Evolutionary conservation across 2,797 vertebrate genomes (phyloP), one percentile per base, ranked within the genome.

Genomic region (Semotilus atromaculatus): DNA sequence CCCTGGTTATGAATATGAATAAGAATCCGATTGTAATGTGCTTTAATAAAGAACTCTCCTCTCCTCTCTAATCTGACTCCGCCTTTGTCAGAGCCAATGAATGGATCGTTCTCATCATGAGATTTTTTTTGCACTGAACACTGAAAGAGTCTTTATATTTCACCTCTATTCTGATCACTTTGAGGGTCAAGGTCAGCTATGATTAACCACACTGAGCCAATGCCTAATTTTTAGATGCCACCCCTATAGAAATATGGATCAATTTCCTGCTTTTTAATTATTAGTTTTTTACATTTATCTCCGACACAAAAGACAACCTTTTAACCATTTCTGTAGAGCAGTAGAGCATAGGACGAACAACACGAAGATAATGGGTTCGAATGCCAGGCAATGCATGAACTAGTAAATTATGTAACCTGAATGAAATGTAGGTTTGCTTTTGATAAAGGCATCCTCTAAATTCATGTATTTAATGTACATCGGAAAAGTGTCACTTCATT

Each of bases 131-230:
- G 4, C 38, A 16, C n/a, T 31, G 31, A 53, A 64, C n/a, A 40
- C 1, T 58, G 19, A 73, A 81, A 81, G 71, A 53, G 29, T 38
- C 70, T 79, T 74, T 60, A 85, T 67, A 81, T 84, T 82, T 53
- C 55, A 86, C 26, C 40, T 68, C 73, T 34, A 48, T 86, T 70
- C 87, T 53, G 23, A 80, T 86, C 62, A 81, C 70, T 64, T 23
- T 67, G 67, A 88, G 82, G 70, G 80, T 84, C 82, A 82, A 75
- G 74, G 82, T 82, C 74, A 82, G 77, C 48, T 74, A 53, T 55
- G 64, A 80, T 68, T 53, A 36, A 34, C 64, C 34, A 34, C 68
- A 70, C 19, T 67, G 34, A 60, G 55, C 60, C 58, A 36, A 21
- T 45, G 43, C 26, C 36, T 80, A 58, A 53, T 73, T 36, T 43